Evolutionary conservation across 2,797 vertebrate genomes (phyloP), one percentile per base, ranked within the genome.

Genomic region (Galaxias olidus): DNA sequence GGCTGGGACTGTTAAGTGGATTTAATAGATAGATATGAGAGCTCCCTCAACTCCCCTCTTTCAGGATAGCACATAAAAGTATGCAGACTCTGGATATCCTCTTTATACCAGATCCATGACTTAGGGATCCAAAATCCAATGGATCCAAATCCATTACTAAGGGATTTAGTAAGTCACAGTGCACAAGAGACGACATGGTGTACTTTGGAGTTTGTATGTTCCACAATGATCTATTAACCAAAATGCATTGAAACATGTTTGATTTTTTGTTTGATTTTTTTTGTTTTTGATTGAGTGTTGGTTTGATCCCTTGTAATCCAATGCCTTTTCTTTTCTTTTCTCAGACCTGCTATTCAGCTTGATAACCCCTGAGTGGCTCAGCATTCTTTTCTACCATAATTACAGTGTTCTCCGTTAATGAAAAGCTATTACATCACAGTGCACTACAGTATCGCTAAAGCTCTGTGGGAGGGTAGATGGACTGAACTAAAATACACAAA

Each of bases 401-500:
- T 71, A 85, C 62, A 30, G 30, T 30, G 30, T 6, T 52, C 69
- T 19, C 41, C 61, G 72, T 67, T 63, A 66, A 72, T 75, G 11
- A 72, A 61, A 81, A 66, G 47, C 46, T 46, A 78, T 80, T 56
- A 73, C 50, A 75, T 65, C 56, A 77, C 61, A 42, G 17, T 45
- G 30, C 58, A 59, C 71, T 42, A 65, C 30, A 61, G 78, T 73
- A 62, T 68, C 72, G 42, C 65, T 74, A 49, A 30, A 60, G 53
- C 61, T 72, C 66, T 7, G 42, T 43, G 30, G 50, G 42, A 48
- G 15, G 30, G 50, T 60, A 45, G 73, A 77, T 18, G 66, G 66
- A 69, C 63, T 20, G 51, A 0, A 14, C n/a, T 11, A 20, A 19
- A 6, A 20, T 10, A 19, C 17, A 9, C 1, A 20, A 19, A 19